Evolutionary conservation across 2,797 vertebrate genomes (phyloP).

Genomic region (Pipistrellus nathusii): DNA sequence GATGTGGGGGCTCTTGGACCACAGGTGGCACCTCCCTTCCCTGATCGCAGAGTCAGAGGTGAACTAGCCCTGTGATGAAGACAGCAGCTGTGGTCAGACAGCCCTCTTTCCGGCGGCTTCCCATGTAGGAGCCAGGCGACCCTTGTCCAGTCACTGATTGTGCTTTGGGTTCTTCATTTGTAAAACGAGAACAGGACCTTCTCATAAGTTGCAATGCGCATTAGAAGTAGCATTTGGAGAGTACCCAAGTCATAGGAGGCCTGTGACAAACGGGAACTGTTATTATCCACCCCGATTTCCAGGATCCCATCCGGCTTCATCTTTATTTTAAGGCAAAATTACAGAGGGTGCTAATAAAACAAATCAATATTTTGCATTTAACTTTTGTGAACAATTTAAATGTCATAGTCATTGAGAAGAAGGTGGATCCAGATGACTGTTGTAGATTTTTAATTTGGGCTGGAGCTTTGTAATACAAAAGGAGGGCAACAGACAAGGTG

Average conservation of each 20-base stretch:
- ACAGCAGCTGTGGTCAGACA: not conserved
- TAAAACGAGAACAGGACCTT: not conserved
- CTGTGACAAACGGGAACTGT: not conserved
- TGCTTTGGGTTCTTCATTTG: not conserved
- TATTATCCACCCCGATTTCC: not conserved
- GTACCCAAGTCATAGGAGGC: accelerated
- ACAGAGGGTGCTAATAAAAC: not conserved
- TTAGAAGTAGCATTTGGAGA: not conserved
- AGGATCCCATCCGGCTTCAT: not conserved
- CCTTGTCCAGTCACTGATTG: not conserved
- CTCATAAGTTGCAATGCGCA: not conserved
- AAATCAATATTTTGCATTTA: slow-evolving; percentile 4
- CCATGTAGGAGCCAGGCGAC: not conserved
- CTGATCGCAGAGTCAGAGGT: too few relatives aligned
- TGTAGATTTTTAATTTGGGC: not conserved
- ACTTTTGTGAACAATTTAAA: not conserved
- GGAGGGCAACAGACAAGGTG: not conserved
- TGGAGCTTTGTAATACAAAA: not conserved
- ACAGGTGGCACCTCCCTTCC: not conserved
- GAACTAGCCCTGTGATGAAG: too few relatives aligned
- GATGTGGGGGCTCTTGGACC: accelerated
- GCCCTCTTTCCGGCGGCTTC: not conserved
- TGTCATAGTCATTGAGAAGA: not conserved
- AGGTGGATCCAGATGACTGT: not conserved
- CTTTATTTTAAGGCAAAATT: not conserved